Conservation (phyloP, 2,888 invertebrate genomes). For the Gibbula magus region DNA sequence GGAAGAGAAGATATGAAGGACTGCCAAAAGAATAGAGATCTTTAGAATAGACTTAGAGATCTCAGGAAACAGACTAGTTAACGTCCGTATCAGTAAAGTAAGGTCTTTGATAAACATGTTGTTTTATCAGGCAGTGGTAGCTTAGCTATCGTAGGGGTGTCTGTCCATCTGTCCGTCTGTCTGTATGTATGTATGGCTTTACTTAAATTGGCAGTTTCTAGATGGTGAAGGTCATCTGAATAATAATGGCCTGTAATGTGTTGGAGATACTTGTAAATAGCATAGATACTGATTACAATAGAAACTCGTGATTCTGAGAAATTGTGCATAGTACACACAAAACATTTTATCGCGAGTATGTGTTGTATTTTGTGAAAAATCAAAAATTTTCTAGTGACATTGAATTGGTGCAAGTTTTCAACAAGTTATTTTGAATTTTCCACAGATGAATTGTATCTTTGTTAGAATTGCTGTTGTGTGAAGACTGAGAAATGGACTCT, state of each 20-base stretch:
- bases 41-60: too few species aligned
- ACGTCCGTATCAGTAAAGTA: too few species aligned
- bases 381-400: conserved; percentile 6
- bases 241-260: not conserved
- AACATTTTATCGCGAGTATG: not conserved
- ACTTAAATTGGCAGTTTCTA: not conserved
- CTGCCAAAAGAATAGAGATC: too few species aligned
- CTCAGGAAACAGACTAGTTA: too few species aligned
- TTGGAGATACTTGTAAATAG: conserved; percentile 4
- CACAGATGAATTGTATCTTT: not conserved
- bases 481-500: not conserved
- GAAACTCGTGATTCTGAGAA: not conserved
- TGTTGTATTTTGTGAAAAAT: conserved; percentile 16
- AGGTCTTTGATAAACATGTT: too few species aligned
- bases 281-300: not conserved
- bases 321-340: not conserved
- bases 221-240: not conserved
- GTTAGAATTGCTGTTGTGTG: not conserved
- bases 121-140: not conserved
- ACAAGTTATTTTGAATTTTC: not conserved
- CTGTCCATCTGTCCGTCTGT: conserved; percentile 4
- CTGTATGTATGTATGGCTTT: not conserved
- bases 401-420: not conserved
- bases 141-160: not conserved
- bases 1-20: too few species aligned